phyloP scores from a whole-genome alignment of 2,888 invertebrate genomes.

The Limenitis camilla region DNA sequence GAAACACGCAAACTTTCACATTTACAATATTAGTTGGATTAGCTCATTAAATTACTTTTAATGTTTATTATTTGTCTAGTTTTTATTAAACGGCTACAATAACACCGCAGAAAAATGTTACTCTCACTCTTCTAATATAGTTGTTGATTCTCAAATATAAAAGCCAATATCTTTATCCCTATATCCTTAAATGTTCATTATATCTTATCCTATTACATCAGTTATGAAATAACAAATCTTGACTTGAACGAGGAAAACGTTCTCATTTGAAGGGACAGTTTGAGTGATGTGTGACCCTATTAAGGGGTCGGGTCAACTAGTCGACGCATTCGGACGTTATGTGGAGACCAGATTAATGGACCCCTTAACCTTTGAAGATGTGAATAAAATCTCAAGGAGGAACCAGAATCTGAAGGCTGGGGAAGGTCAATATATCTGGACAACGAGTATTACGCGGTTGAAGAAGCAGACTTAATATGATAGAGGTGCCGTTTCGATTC shows the following conservation, averaged over 20 bases:
- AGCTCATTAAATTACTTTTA: too few relatives aligned
- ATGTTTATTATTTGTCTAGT: too few relatives aligned
- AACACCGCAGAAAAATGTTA: too few relatives aligned
- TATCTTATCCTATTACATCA: slow-evolving; percentile 11
- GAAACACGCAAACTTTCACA: too few relatives aligned
- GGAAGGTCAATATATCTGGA: slow-evolving; percentile 18
- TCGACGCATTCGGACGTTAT: slow-evolving; percentile 18
- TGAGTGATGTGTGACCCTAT: slow-evolving; percentile 31
- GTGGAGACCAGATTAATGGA: slow-evolving; percentile 15
- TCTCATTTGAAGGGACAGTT: slow-evolving; percentile 24
- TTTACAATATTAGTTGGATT: too few relatives aligned
- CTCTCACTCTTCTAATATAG: background rate
- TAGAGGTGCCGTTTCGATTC: slow-evolving; percentile 17
- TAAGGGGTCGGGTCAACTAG: slow-evolving; percentile 28
- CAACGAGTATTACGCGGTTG: slow-evolving; percentile 19
- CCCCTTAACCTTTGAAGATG: background rate
- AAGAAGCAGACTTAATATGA: slow-evolving; percentile 26
- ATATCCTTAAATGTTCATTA: background rate
- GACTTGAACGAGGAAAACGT: slow-evolving; percentile 23
- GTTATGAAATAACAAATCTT: slow-evolving; percentile 22
- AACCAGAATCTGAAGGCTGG: background rate
- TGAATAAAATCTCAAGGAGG: background rate
- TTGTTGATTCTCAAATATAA: background rate
- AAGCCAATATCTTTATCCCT: background rate
- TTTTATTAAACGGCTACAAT: too few relatives aligned